Percentiles rank a stretch among this genome's conserved stretches.
phyloP scores from a whole-genome alignment of 2,797 vertebrate species.

The Alcedo quadribrachys region DNA sequence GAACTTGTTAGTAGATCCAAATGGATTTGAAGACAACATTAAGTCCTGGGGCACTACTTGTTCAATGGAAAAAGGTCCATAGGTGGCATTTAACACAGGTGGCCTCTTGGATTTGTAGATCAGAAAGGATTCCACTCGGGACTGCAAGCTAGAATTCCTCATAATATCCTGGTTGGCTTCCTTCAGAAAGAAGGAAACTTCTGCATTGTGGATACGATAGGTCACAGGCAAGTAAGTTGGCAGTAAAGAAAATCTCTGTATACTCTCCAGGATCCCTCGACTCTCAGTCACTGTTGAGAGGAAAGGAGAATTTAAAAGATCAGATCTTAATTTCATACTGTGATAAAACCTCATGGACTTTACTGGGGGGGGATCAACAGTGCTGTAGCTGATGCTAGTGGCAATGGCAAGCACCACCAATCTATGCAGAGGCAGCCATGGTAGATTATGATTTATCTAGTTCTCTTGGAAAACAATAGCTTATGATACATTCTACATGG shows the following conservation, averaged over 20 bases:
- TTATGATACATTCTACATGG: background rate
- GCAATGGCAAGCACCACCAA: background rate
- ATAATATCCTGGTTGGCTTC: conserved; percentile 95
- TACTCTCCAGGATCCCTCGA: conserved; percentile 84
- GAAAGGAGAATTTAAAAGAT: conserved; percentile 56
- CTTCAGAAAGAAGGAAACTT: conserved; percentile 89
- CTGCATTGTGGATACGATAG: conserved; percentile 87
- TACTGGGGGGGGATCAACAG: background rate
- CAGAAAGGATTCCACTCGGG: conserved; percentile 90
- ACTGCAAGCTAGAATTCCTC: conserved; percentile 94
- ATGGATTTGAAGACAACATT: conserved; percentile 81
- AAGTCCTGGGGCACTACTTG: conserved; percentile 84
- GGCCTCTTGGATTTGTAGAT: conserved; percentile 83
- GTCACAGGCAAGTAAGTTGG: conserved; percentile 90
- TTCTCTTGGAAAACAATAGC: background rate
- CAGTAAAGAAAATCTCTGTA: conserved; percentile 83
- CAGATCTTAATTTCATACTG: background rate
- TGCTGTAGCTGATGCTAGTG: background rate
- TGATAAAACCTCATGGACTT: background rate
- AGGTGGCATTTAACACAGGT: conserved; percentile 87
- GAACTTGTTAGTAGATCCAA: conserved; percentile 78
- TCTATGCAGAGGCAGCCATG: background rate
- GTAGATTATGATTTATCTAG: background rate
- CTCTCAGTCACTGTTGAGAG: conserved; percentile 84
- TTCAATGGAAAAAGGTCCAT: conserved; percentile 83